phyloP scores from a whole-genome alignment of 2,113 vertebrate genomes.

The Aplodontia rufa region DNA sequence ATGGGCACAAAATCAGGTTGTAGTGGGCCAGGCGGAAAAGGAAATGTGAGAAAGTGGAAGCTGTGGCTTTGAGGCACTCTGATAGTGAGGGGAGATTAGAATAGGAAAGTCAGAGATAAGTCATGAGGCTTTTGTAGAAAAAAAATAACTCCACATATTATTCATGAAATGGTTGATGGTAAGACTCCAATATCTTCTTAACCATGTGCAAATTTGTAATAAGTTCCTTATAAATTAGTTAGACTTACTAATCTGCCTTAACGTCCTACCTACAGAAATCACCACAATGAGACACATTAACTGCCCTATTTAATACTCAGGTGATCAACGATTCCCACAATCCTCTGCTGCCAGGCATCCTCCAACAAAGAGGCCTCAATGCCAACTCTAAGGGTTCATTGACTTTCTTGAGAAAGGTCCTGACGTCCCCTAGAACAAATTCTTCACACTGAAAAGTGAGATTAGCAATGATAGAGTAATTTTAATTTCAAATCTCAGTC shows the following conservation, averaged over 20 bases:
- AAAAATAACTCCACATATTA: neutral
- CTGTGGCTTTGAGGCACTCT: neutral
- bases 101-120: neutral
- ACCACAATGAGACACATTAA: neutral
- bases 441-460: neutral
- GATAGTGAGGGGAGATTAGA: neutral
- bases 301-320: neutral
- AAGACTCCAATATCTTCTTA: neutral
- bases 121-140: neutral
- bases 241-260: slow-evolving; percentile 34
- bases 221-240: slow-evolving; percentile 28
- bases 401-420: neutral
- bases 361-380: rapidly evolving
- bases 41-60: neutral
- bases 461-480: slow-evolving; percentile 1
- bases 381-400: neutral
- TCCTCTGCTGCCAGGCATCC: neutral
- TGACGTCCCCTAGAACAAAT: neutral
- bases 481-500: slow-evolving; percentile 39
- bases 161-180: slow-evolving; percentile 32
- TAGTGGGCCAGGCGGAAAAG: neutral
- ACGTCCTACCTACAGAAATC: slow-evolving; percentile 32
- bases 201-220: neutral
- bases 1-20: rapidly evolving
- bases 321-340: neutral